phyloP scores from a whole-genome alignment of 2,797 vertebrate genomes.

The Pseudotriccus pelzelni region DNA sequence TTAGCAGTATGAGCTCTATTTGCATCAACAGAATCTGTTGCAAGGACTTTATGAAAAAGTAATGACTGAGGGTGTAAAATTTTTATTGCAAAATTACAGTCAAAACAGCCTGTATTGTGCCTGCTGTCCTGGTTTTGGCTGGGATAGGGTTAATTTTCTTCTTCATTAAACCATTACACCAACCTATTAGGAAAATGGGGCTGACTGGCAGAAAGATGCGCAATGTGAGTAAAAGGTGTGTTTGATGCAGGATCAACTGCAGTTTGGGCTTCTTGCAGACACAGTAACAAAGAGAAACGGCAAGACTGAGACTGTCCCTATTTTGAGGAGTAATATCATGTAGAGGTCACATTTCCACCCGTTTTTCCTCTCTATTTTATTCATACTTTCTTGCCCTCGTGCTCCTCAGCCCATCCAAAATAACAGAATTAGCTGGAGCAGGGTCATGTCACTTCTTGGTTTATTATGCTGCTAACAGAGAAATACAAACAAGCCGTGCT shows the following conservation, averaged over 20 bases:
- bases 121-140: not conserved
- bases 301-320: not conserved
- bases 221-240: rapidly evolving
- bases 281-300: not conserved
- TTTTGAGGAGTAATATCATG: not conserved
- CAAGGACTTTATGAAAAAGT: not conserved
- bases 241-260: not conserved
- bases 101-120: rapidly evolving
- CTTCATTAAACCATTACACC: not conserved
- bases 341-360: not conserved
- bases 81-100: not conserved
- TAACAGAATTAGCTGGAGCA: not conserved
- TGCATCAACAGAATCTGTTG: not conserved
- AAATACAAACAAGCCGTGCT: not conserved
- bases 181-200: not conserved
- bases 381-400: not conserved
- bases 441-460: not conserved
- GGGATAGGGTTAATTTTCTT: not conserved
- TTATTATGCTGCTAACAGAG: not conserved
- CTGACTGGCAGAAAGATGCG: not conserved
- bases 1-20: not conserved
- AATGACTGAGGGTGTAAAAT: not conserved
- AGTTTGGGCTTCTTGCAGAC: not conserved
- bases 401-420: not conserved
- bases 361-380: not conserved